These are phyloP conservation scores for Lottia gigantea DNA, from an alignment of 2,888 invertebrate genomes.

Conservation along the genomic window DNA sequence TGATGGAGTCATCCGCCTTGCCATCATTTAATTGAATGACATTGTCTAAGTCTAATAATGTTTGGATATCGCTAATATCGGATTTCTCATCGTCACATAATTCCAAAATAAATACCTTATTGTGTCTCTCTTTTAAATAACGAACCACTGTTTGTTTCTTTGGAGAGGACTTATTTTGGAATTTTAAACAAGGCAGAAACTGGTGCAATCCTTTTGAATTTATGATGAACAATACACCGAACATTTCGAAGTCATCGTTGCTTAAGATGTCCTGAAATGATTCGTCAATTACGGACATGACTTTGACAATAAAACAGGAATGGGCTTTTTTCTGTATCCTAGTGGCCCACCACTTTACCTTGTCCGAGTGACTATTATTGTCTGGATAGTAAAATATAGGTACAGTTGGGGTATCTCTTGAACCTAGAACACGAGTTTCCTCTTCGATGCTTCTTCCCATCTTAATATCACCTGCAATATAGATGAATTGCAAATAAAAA, in stretches of 20 bases:
- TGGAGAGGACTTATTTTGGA: neutral
- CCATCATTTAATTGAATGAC: neutral
- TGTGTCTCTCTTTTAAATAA: neutral
- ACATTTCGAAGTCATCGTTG: neutral
- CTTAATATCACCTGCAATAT: too few relatives aligned
- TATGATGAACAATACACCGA: neutral
- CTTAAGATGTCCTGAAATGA: neutral
- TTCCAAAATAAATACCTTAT: constrained; percentile 1
- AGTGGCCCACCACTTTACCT: neutral
- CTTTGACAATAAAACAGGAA: neutral
- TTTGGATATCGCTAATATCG: neutral
- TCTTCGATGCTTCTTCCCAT: too few relatives aligned
- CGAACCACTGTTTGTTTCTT: neutral
- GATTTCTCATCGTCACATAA: neutral
- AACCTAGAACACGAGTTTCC: too few relatives aligned
- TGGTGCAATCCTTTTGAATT: too few relatives aligned
- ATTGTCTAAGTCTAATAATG: neutral
- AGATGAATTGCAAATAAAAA: too few relatives aligned
- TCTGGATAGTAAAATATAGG: constrained; percentile 6
- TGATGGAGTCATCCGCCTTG: neutral
- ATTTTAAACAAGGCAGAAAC: neutral
- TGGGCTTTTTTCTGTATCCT: neutral
- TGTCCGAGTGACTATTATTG: neutral
- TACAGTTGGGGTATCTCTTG: neutral
- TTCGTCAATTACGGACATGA: neutral